Evolutionary conservation across 2,113 vertebrate genomes (phyloP).

Genomic region (Takifugu flavidus): DNA sequence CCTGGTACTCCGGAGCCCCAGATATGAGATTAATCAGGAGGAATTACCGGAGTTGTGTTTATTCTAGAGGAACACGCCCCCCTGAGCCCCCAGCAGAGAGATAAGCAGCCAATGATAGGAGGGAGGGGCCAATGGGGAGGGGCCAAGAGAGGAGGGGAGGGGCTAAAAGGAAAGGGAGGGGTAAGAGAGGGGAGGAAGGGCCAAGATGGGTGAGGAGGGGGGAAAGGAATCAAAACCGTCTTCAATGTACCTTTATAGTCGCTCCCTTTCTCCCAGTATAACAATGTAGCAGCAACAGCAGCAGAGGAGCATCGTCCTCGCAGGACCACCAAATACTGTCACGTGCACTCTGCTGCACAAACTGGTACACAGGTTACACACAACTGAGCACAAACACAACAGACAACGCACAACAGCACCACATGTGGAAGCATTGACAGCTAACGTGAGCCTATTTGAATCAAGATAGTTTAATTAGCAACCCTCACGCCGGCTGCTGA

Average conservation of each 20-base stretch:
- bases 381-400: not conserved
- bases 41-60: conserved; percentile 49
- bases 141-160: no score
- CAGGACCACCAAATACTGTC: conserved; percentile 20
- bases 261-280: no score
- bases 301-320: no score
- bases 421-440: no score
- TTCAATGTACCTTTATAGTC: no score
- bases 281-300: no score
- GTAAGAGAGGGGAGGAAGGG: conserved; percentile 44
- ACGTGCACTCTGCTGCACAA: conserved; percentile 6
- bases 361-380: conserved; percentile 18
- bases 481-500: no score
- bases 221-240: no score
- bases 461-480: no score
- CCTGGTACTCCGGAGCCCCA: conserved; percentile 24
- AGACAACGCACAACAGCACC: no score
- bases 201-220: conserved; percentile 47
- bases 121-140: no score
- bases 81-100: conserved; percentile 31
- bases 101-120: conserved; percentile 34
- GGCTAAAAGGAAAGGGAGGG: conserved; percentile 24
- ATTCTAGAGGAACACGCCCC: conserved; percentile 43
- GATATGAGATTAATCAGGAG: conserved; percentile 44
- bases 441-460: no score